Percentiles rank a stretch among this genome's conserved stretches.
Conservation (phyloP, 2,888 invertebrate species). For the Subacronicta megacephala region DNA sequence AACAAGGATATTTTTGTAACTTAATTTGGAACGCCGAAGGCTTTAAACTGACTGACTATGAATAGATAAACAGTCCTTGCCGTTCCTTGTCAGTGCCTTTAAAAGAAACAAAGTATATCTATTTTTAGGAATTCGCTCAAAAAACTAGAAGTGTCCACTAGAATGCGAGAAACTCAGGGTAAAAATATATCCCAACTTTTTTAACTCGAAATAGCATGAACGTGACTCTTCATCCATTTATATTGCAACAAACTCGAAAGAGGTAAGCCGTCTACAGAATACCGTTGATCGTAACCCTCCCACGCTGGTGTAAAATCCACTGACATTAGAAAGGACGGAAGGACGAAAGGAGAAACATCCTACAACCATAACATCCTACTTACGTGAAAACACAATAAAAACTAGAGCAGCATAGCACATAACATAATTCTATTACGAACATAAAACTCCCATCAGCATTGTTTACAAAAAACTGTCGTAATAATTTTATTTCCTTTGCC, state of each 20-base stretch:
- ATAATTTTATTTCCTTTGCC: conserved; percentile 47
- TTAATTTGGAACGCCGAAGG: conserved; percentile 16
- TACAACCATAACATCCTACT: conserved; percentile 45
- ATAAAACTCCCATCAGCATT: conserved; percentile 52
- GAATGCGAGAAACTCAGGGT: background rate
- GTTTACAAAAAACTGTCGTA: conserved; percentile 52
- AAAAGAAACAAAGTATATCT: background rate
- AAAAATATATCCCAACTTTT: background rate
- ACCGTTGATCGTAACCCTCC: conserved; percentile 11
- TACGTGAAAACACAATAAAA: conserved; percentile 53
- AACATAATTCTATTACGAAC: conserved; percentile 49
- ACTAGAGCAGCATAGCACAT: conserved; percentile 40
- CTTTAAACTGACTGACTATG: conserved; percentile 25
- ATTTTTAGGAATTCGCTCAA: background rate
- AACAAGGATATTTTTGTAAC: conserved; percentile 34
- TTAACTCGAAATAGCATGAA: conserved; percentile 2
- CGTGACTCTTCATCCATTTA: conserved; percentile 5
- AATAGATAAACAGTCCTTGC: background rate
- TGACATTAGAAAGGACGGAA: conserved; percentile 24
- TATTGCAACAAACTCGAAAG: conserved; percentile 12
- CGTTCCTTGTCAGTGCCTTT: too few species aligned
- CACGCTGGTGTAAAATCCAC: conserved; percentile 13
- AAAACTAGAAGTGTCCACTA: background rate
- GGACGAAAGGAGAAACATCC: conserved; percentile 18
- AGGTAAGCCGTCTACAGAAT: conserved; percentile 19